These are phyloP conservation scores for Albula goreensis DNA, from an alignment of 2,113 vertebrate species.

Conservation along the genomic window DNA sequence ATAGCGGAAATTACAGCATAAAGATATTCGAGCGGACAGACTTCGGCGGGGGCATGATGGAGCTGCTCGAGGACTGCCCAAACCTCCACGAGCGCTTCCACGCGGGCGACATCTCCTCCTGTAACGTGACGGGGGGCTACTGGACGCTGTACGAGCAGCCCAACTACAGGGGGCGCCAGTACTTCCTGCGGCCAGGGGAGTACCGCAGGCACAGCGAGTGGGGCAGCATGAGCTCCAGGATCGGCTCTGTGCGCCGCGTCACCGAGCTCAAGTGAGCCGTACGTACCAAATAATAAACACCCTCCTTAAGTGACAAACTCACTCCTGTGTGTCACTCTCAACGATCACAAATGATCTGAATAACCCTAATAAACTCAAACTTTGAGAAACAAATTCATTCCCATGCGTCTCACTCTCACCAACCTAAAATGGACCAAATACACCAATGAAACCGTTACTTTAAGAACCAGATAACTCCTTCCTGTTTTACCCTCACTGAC, in stretches of 20 bases:
- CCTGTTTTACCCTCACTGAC: too few relatives aligned
- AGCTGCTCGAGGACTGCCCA: constrained; percentile 66
- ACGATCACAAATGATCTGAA: too few relatives aligned
- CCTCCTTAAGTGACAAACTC: constrained; percentile 17
- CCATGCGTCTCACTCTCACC: too few relatives aligned
- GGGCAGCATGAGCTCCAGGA: constrained; percentile 59
- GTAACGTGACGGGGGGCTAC: constrained; percentile 66
- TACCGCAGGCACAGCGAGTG: constrained; percentile 64
- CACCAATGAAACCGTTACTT: too few relatives aligned
- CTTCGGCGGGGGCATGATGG: constrained; percentile 63
- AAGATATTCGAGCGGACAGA: constrained; percentile 66
- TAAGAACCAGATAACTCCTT: too few relatives aligned
- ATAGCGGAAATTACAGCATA: constrained; percentile 65
- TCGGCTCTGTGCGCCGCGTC: constrained; percentile 66
- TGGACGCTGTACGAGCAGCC: constrained; percentile 67
- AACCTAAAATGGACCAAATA: too few relatives aligned
- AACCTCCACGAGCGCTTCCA: constrained; percentile 64
- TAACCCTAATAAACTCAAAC: too few relatives aligned
- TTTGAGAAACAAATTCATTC: too few relatives aligned
- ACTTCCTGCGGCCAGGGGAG: constrained; percentile 66
- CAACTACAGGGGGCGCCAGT: constrained; percentile 67
- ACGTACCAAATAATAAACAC: background rate
- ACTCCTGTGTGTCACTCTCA: constrained; percentile 30
- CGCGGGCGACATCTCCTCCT: constrained; percentile 64
- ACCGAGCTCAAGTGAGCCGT: constrained; percentile 63